Evolutionary conservation across 2,888 invertebrate species (phyloP), one percentile per base, ranked within the genome.

Genomic region (Argyresthia goedartella): DNA sequence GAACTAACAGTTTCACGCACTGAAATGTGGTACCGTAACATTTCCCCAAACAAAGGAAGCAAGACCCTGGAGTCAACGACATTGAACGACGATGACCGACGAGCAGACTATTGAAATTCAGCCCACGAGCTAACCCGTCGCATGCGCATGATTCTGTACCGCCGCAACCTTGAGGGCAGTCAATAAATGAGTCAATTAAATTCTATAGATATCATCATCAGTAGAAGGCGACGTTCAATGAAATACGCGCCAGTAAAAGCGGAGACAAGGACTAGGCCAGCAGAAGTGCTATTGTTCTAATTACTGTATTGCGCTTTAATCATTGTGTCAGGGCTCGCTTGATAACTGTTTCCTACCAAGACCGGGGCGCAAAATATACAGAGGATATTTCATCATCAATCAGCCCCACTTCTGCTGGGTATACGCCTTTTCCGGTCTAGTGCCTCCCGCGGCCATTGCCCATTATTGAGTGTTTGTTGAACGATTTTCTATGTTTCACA

Each of bases 171-270:
- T 43, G 43, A 10, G 39, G n/a, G 47, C 33, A 25, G 13, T 25
- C 14, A 11, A 25, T 13, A 48, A 48, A 48, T 48, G 48, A 48
- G 48, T 25, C 48, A 36, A 48, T 48, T 48, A 48, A 48, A 48
- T 48, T 48, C 46, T 14, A 10, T 44, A 16, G 10, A 11, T 44
- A 16, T 16, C 44, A 44, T 44, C 16, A 16, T 14, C 10, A 0
- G 44, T 16, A 44, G 44, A 44, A 44, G 44, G 44, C 16, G 44
- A 44, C 44, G 15, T 10, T 44, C 44, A 44, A 44, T 44, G 44
- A 44, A 14, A 44, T 44, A n/a, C n/a, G 25, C 25, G 25, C 25
- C 25, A 25, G 3, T 25, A 25, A 4, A 25, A 25, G 3, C 6
- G 25, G 25, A 25, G 25, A 25, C 25, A 25, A 25, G 25, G 25